phyloP scores from a whole-genome alignment of 2,888 invertebrate species.

The Trichopria drosophilae region DNA sequence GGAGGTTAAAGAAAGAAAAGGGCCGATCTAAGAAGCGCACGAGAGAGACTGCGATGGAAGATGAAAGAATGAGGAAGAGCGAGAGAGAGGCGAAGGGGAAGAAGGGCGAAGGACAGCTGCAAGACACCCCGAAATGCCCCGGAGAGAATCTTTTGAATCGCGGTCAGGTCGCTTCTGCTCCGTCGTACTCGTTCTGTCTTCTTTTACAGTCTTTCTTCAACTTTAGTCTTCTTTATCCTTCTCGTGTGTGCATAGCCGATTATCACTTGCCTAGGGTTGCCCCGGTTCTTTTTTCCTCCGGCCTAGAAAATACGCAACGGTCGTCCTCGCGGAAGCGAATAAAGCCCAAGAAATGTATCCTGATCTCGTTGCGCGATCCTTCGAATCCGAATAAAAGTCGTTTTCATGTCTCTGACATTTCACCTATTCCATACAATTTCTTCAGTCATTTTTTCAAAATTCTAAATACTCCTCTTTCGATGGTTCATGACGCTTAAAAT shows the following conservation, averaged over 20 bases:
- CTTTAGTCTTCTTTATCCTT: slow-evolving; percentile 27
- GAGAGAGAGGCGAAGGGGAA: slow-evolving; percentile 13
- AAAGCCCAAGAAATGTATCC: too few species aligned
- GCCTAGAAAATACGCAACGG: slow-evolving; percentile 37
- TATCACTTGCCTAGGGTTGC: too few species aligned
- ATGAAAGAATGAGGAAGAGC: slow-evolving; percentile 24
- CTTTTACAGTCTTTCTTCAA: slow-evolving; percentile 3
- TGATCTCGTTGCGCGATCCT: too few species aligned
- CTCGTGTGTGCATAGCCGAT: too few species aligned
- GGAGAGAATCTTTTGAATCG: slow-evolving; percentile 50
- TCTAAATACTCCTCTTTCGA: too few species aligned
- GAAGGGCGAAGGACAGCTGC: slow-evolving; percentile 46
- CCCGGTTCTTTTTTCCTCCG: slow-evolving; percentile 35
- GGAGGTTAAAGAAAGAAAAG: too few species aligned
- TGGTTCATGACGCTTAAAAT: too few species aligned
- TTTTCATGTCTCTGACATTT: too few species aligned
- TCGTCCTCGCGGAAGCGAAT: slow-evolving; percentile 23
- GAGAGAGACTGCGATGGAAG: slow-evolving; percentile 13
- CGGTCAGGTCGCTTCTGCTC: slow-evolving; percentile 35
- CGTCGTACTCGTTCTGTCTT: background rate
- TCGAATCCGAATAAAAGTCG: too few species aligned
- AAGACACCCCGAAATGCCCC: slow-evolving; percentile 45
- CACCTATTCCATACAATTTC: too few species aligned
- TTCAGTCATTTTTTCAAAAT: too few species aligned
- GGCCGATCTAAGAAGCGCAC: too few species aligned